These are phyloP conservation scores for Halichondria panicea DNA, from an alignment of 37 sponge, comb jelly and placozoan species.

Conservation along the genomic window DNA sequence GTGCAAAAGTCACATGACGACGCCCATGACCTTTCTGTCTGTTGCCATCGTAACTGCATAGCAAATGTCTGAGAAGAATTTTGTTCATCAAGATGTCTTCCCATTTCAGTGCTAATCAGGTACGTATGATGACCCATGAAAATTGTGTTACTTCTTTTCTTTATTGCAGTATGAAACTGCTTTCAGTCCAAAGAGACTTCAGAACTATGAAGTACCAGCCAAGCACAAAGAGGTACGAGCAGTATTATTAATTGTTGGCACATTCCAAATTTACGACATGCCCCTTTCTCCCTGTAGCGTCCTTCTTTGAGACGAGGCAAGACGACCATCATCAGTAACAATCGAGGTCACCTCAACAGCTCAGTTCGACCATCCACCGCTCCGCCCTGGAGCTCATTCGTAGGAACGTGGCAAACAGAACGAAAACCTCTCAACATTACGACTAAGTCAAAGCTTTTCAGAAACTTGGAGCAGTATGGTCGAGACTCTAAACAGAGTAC, in stretches of 20 bases:
- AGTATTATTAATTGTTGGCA: too few relatives aligned
- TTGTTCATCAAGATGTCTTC: conserved; percentile 66
- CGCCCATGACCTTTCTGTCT: too few relatives aligned
- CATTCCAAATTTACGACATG: too few relatives aligned
- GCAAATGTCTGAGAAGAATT: too few relatives aligned
- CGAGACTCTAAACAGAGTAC: neutral
- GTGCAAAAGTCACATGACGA: too few relatives aligned
- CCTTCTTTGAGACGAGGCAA: conserved; percentile 45
- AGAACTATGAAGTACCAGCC: conserved; percentile 65
- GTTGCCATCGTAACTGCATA: too few relatives aligned
- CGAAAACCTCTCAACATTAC: conserved; percentile 40
- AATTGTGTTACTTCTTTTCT: too few relatives aligned
- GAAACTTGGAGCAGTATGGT: neutral
- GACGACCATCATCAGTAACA: conserved; percentile 53
- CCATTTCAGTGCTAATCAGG: conserved; percentile 74
- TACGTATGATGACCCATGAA: conserved; percentile 4
- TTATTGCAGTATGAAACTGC: conserved; percentile 71
- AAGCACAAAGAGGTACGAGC: conserved; percentile 72
- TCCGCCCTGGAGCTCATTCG: conserved; percentile 68
- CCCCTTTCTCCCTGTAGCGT: conserved; percentile 20
- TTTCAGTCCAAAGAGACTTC: conserved; percentile 51
- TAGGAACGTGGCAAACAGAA: conserved; percentile 68
- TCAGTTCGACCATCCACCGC: neutral
- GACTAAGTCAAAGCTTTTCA: conserved; percentile 39
- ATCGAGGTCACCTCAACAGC: conserved; percentile 54